Evolutionary conservation across 1,140 invertebrate genomes (phyloP), one percentile per base, ranked within the genome.

Genomic region (Prorops nasuta): DNA sequence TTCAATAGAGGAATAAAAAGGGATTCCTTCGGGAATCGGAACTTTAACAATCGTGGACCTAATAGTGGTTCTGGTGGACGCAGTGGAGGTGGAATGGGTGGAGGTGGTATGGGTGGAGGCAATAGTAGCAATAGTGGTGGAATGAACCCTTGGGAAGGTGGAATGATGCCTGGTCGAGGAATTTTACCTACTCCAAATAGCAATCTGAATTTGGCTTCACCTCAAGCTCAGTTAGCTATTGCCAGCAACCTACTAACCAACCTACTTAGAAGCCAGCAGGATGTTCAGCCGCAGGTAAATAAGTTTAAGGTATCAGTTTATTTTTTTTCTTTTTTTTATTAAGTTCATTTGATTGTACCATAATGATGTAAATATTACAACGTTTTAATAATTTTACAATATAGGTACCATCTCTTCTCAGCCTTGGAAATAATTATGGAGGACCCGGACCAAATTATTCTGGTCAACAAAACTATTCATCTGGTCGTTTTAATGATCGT

Each of bases 101-200:
- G 63, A 1, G 51, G 62, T 4, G 51, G 48, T 21, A 52, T 56
- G 10, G 56, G 58, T 3, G 58, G 55, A 8, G 54, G 60, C 6
- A 52, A 63, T 0, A 58, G 68, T 19, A 56, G 62, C 17, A 58
- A 65, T 1, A 61, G 66, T 17, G 62, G 68, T 2, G 71, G 72
- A 9, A 67, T 79, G 38, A 79, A 75, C 55, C 78, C 78, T 12
- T 80, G 78, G 78, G 77, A 80, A 59, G 65, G 74, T 17, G 78
- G 78, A 17, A 67, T 79, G 47, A 78, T 79, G 72, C 78, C 78
- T n/a, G 77, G 76, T 15, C 56, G 73, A 47, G 77, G 77, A 14
- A 71, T 79, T 22, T 54, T 80, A 22, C 76, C 74, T 10, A 77
- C 76, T 10, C 72, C 75, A 3, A 75, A 71, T 20, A 79, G 75